Evolutionary conservation across 2,113 vertebrate genomes (phyloP), one percentile per base, ranked within the genome.

Genomic region (Pithys albifrons): DNA sequence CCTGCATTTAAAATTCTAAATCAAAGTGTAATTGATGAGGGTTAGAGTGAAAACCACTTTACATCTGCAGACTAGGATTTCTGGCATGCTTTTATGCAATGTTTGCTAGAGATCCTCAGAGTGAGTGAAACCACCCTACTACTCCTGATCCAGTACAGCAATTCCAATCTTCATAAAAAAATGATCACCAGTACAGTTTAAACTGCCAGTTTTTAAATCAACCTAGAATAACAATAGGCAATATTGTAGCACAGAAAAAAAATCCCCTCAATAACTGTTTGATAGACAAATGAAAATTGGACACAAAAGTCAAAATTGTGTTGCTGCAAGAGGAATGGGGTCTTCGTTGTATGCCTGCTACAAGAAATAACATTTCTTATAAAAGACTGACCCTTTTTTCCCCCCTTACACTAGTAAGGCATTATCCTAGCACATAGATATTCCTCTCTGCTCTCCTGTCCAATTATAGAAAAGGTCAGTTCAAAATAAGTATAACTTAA

Each of bases 391-490:
- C 20, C 12, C 7, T 14, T 45, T 74, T 79, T 79, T 61, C 25
- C 9, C 48, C 17, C 6, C 7, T 22, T 55, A 33, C 8, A 9
- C 14, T 14, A 14, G 29, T n/a, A 71, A 75, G 31, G 12, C 23
- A 87, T 81, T 95, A 45, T 85, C 82, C 58, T 61, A 85, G 37
- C 22, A 75, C 41, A 49, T 54, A 57, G 49, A 49, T 61, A 70
- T 62, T 91, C 66, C 37, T 85, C 51, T 61, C 31, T 46, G 29
- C 33, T 76, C 29, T 88, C 29, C 19, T 70, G 23, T 48, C 48
- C 78, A 96, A 88, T 96, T 91, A 91, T 29, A 91, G 64, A 58
- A 95, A 96, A 97, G 67, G 81, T 93, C 88, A 93, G 54, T 79
- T 31, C 74, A 85, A 89, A 91, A 80, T 66, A 93, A 64, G 64